Conservation (phyloP, 64 coral and sea anemone genomes). For the Platygyra sinensis region DNA sequence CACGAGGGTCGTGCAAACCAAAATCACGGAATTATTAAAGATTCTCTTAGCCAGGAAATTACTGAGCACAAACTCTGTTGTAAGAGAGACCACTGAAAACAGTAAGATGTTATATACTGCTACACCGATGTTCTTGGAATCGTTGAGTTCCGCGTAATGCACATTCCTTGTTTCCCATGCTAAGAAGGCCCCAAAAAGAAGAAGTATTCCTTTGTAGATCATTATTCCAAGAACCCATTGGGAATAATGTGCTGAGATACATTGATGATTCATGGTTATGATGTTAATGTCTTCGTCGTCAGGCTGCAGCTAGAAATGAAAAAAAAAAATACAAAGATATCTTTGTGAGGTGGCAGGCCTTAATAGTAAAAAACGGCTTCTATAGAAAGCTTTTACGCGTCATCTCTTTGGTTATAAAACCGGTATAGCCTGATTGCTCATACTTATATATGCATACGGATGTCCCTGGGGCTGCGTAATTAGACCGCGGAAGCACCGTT, state of each 20-base stretch:
- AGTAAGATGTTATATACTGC: constrained; percentile 72
- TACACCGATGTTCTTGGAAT: constrained; percentile 71
- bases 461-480: background rate
- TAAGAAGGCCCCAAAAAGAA: constrained; percentile 75
- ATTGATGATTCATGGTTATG: background rate
- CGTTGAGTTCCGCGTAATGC: constrained; percentile 59
- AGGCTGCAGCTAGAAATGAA: background rate
- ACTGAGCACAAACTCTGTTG: constrained; percentile 55
- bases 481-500: too few relatives aligned
- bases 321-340: background rate
- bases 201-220: constrained; percentile 52
- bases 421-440: too few relatives aligned
- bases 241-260: background rate
- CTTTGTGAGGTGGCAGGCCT: too few relatives aligned
- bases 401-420: too few relatives aligned
- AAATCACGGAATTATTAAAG: constrained; percentile 42
- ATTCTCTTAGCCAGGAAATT: constrained; percentile 48
- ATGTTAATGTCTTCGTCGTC: constrained; percentile 16
- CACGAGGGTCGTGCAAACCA: constrained; percentile 51
- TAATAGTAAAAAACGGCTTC: too few relatives aligned
- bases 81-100: constrained; percentile 52
- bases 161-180: constrained; percentile 87
- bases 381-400: too few relatives aligned
- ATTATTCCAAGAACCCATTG: constrained; percentile 4
- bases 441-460: too few relatives aligned